Evolutionary conservation across 2,113 vertebrate species (phyloP).

Genomic region (Maccullochella peelii): DNA sequence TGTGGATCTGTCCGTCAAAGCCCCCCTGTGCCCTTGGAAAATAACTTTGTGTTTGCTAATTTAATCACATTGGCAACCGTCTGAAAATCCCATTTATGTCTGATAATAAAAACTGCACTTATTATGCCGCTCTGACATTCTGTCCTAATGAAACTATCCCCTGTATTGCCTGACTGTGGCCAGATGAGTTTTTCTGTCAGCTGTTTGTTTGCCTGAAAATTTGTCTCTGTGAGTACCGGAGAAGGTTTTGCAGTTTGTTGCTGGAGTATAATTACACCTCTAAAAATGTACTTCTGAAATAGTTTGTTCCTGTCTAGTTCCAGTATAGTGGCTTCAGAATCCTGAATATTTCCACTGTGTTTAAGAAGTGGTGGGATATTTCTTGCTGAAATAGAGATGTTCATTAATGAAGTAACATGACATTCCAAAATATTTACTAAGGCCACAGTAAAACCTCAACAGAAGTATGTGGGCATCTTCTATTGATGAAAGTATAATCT

Average conservation of each 20-base stretch:
- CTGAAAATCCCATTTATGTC: conserved; percentile 54
- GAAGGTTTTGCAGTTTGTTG: conserved; percentile 9
- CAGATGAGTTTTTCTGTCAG: conserved; percentile 23
- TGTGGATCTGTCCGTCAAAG: conserved; percentile 42
- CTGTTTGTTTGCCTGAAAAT: conserved; percentile 37
- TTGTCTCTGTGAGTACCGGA: not conserved
- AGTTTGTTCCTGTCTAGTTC: not conserved
- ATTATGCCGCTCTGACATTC: conserved; percentile 33
- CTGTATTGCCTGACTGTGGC: conserved; percentile 14
- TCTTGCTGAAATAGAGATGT: not conserved
- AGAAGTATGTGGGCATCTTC: no score
- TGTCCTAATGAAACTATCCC: conserved; percentile 36
- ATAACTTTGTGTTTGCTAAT: conserved; percentile 49
- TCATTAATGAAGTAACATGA: not conserved
- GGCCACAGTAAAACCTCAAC: not conserved
- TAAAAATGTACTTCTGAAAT: not conserved
- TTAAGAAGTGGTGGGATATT: not conserved
- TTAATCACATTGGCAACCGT: conserved; percentile 57
- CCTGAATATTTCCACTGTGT: not conserved
- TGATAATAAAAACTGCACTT: conserved; percentile 40
- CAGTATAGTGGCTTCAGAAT: not conserved
- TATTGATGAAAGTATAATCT: no score
- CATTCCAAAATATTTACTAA: not conserved
- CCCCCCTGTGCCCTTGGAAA: conserved; percentile 57
- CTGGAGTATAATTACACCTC: not conserved